Evolutionary conservation across 1,140 invertebrate species (phyloP), one percentile per base, ranked within the genome.

Genomic region (Drosophila melanica): DNA sequence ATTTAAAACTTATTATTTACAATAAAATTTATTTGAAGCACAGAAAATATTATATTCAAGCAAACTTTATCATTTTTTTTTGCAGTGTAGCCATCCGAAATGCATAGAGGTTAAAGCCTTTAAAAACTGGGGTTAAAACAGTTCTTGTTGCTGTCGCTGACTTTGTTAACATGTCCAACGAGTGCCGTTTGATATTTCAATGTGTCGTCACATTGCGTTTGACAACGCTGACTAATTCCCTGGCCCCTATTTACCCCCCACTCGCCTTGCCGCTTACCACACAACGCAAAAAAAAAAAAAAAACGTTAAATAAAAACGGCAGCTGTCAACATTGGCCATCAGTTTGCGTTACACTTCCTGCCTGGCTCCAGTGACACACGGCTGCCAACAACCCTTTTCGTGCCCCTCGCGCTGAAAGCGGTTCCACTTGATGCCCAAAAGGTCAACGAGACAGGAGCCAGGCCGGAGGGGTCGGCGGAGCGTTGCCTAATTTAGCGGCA

Each of bases 361-460:
- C 37, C 37, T 42, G 14, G 57, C 62, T 78, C 62, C 65, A 75
- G 47, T 58, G 70, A 62, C 64, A 57, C 53, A 47, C 39, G 50
- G 45, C 57, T 75, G 45, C 39, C 27, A 58, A 85, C 33, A 53
- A 86, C 82, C 82, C 82, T 87, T 87, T 87, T 82, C 63, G 60
- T 44, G 80, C 80, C 68, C 33, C 37, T 39, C 60, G 62, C 62
- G 51, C 73, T 57, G 53, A 60, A 59, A 54, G 60, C 85, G 82
- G 82, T 86, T 86, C 82, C 84, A 86, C 84, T 86, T 76, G 79
- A 67, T 86, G 79, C 75, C 82, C 82, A 81, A 87, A 87, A 80
- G 84, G 84, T 87, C 84, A 89, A 75, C 75, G 67, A 67, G 69
- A 57, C 14, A 39, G 54, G 55, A 51, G 47, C 23, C 20, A 23